Conservation (phyloP, 2,113 vertebrate species). For the Isichthys henryi region DNA sequence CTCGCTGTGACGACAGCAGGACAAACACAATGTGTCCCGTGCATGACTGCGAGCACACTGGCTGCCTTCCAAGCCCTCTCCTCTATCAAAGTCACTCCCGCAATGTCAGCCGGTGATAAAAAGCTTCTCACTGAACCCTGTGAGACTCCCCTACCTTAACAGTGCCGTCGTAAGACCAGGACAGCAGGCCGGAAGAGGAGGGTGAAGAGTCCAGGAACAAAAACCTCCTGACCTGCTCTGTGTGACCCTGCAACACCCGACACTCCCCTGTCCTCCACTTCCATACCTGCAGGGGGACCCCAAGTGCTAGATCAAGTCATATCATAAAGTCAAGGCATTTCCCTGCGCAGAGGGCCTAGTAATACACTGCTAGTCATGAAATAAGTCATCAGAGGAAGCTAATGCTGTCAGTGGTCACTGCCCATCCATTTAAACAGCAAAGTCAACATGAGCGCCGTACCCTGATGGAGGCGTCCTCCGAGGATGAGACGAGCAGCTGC, state of each 20-base stretch:
- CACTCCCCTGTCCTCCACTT: conserved; percentile 67
- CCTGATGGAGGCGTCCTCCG: conserved; percentile 77
- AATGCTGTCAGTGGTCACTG: background rate
- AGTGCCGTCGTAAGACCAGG: conserved; percentile 90
- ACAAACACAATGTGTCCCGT: background rate
- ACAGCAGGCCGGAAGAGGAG: conserved; percentile 62
- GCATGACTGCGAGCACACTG: background rate
- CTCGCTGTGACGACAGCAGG: background rate
- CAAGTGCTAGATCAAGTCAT: background rate
- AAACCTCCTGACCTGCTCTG: conserved; percentile 80
- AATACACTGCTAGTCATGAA: background rate
- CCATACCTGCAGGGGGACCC: conserved; percentile 70
- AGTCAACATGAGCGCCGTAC: conserved; percentile 48
- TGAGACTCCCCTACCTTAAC: conserved; percentile 68
- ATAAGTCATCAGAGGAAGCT: background rate
- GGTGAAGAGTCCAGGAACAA: conserved; percentile 56
- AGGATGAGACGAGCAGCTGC: conserved; percentile 74
- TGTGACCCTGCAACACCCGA: conserved; percentile 70
- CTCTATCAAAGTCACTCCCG: background rate
- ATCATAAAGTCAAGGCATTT: background rate
- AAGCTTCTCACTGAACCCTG: background rate
- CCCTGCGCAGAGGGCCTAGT: background rate
- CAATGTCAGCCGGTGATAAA: background rate
- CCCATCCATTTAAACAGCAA: background rate
- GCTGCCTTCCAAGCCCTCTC: background rate